Evolutionary conservation across 2,797 vertebrate genomes (phyloP).

Genomic region (Pelodytes ibericus): DNA sequence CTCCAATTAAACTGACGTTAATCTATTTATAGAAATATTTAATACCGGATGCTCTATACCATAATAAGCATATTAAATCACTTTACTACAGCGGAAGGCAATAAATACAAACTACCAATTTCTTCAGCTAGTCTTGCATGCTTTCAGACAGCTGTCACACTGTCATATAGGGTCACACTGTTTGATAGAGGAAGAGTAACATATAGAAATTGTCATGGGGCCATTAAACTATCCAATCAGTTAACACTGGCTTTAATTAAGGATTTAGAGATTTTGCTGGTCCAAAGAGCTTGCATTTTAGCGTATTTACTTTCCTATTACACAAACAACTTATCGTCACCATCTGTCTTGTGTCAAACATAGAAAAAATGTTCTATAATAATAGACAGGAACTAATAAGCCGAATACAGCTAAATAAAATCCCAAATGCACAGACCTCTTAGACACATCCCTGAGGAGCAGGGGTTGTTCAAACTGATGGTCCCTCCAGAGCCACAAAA

Average conservation of each 20-base stretch:
- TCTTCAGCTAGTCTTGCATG: too few relatives aligned
- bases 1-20: too few relatives aligned
- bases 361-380: not conserved
- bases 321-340: conserved; percentile 15
- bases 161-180: too few relatives aligned
- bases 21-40: too few relatives aligned
- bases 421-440: conserved; percentile 11
- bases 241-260: not conserved
- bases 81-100: too few relatives aligned
- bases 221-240: not conserved
- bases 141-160: too few relatives aligned
- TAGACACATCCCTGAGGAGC: not conserved
- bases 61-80: too few relatives aligned
- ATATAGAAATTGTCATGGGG: too few relatives aligned
- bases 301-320: not conserved
- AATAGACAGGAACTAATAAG: conserved; percentile 13
- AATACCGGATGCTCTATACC: too few relatives aligned
- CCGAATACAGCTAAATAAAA: not conserved
- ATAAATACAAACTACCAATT: too few relatives aligned
- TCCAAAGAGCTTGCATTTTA: conserved; percentile 43
- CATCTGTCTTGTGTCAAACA: conserved; percentile 32
- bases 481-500: conserved; percentile 12
- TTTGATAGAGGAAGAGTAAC: too few relatives aligned
- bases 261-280: conserved; percentile 6
- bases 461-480: conserved; percentile 7